These are phyloP conservation scores for Nesogale talazaci DNA, from an alignment of 2,113 vertebrate genomes.

Conservation along the genomic window DNA sequence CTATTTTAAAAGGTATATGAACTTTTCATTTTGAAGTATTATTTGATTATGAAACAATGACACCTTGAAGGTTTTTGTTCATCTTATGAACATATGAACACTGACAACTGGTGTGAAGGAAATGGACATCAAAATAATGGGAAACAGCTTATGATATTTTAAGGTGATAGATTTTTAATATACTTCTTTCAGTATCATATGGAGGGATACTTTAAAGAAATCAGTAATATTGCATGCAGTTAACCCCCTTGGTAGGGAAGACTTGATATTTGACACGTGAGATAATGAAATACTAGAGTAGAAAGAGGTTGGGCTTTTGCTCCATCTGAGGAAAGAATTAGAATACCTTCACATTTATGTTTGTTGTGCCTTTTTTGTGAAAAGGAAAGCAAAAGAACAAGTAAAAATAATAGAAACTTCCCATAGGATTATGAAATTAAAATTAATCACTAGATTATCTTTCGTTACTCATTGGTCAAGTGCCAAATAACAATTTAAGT, in stretches of 20 bases:
- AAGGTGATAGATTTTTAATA: not conserved
- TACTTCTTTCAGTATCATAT: not conserved
- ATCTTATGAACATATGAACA: not conserved
- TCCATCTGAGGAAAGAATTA: not conserved
- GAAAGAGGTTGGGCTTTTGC: not conserved
- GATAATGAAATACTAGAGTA: not conserved
- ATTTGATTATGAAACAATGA: not conserved
- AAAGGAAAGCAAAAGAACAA: not conserved
- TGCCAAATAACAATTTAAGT: too few species aligned
- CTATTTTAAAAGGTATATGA: not conserved
- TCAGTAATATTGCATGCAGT: not conserved
- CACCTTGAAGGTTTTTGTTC: not conserved
- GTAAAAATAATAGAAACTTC: not conserved
- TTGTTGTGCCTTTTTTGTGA: not conserved
- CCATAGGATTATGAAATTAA: too few species aligned
- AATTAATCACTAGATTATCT: too few species aligned
- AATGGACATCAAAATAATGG: not conserved
- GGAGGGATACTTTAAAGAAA: not conserved
- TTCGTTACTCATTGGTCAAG: too few species aligned
- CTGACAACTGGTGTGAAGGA: not conserved
- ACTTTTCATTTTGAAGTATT: not conserved
- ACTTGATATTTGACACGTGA: not conserved
- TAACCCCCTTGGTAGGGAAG: not conserved
- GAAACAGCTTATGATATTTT: not conserved
- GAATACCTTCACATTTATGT: not conserved